Evolutionary conservation across 2,113 vertebrate genomes (phyloP).

Genomic region (Hippocampus mohnikei): DNA sequence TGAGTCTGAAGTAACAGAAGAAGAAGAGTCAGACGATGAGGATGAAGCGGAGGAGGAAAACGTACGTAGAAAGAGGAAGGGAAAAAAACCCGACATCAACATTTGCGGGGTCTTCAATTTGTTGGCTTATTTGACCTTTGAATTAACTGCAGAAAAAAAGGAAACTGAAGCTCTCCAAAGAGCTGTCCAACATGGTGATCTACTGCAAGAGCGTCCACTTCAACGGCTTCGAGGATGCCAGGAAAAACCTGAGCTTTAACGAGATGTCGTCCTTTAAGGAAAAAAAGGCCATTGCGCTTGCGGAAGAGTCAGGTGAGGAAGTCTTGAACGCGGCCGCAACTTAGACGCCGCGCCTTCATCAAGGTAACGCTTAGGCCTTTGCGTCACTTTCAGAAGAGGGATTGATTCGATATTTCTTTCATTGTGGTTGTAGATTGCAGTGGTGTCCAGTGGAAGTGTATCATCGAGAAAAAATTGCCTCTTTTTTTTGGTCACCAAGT

Average conservation of each 20-base stretch:
- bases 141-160: conserved; percentile 68
- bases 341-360: no score
- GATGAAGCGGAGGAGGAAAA: conserved; percentile 52
- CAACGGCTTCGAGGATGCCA: conserved; percentile 76
- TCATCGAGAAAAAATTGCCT: no score
- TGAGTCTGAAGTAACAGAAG: conserved; percentile 82
- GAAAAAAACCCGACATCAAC: no score
- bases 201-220: conserved; percentile 94
- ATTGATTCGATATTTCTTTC: no score
- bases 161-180: conserved; percentile 81
- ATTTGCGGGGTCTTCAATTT: neutral
- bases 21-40: conserved; percentile 83
- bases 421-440: no score
- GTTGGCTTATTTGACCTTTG: neutral
- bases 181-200: conserved; percentile 86
- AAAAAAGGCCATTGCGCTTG: conserved; percentile 77
- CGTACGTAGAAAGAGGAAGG: conserved; percentile 13
- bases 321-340: neutral
- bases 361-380: no score
- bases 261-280: conserved; percentile 91
- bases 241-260: conserved; percentile 76
- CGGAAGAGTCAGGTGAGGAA: conserved; percentile 80
- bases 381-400: no score
- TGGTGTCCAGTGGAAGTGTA: no score
- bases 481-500: no score